Percentiles rank a stretch among this genome's conserved stretches.
These are phyloP conservation scores for Austrofundulus limnaeus DNA, from an alignment of 2,113 vertebrate genomes.

Conservation along the genomic window DNA sequence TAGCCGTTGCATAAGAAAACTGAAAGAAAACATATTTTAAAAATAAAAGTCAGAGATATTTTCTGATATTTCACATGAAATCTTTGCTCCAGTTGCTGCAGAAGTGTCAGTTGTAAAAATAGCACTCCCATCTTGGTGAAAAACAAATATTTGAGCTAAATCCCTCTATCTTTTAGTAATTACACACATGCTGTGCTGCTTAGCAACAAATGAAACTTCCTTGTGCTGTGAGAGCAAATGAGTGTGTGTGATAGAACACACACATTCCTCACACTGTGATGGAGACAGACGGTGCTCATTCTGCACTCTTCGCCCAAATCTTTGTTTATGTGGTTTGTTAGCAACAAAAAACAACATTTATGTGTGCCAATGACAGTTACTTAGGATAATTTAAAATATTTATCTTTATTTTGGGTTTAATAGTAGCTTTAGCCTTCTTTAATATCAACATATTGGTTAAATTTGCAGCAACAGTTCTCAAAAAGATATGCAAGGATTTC, in stretches of 20 bases:
- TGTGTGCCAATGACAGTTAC: too few relatives aligned
- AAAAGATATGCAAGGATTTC: too few relatives aligned
- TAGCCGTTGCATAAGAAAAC: too few relatives aligned
- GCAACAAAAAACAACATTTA: too few relatives aligned
- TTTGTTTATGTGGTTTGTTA: too few relatives aligned
- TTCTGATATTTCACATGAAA: neutral
- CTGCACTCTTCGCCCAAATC: slow-evolving; percentile 4
- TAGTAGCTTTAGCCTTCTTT: too few relatives aligned
- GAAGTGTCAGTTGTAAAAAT: slow-evolving; percentile 3
- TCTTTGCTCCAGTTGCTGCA: neutral
- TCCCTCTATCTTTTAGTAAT: slow-evolving; percentile 15
- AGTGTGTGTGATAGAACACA: slow-evolving; percentile 24
- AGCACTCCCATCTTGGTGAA: slow-evolving; percentile 2
- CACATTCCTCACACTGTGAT: slow-evolving; percentile 3
- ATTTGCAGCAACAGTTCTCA: too few relatives aligned
- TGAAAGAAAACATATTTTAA: neutral
- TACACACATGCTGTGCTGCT: slow-evolving; percentile 18
- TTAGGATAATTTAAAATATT: too few relatives aligned
- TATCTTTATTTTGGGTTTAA: too few relatives aligned
- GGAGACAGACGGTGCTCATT: neutral
- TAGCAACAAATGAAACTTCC: slow-evolving; percentile 51
- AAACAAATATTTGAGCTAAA: slow-evolving; percentile 9
- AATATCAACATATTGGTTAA: too few relatives aligned
- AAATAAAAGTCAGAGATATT: neutral
- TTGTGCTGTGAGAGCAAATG: slow-evolving; percentile 31